These are phyloP conservation scores for Hipparchia semele DNA, from an alignment of 2,888 invertebrate genomes.

Conservation along the genomic window DNA sequence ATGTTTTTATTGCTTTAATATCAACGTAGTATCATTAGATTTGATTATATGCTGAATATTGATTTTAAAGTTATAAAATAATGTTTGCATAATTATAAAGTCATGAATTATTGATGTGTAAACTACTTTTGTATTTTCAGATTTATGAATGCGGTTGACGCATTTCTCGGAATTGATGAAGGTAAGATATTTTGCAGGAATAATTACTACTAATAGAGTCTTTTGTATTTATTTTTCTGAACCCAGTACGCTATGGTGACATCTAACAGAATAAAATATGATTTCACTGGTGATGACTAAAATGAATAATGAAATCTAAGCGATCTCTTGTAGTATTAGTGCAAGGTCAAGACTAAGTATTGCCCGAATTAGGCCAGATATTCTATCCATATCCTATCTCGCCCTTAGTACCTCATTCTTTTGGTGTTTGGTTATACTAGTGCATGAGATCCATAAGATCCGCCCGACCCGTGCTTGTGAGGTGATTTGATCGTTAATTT, in stretches of 20 bases:
- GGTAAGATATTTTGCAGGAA: constrained; percentile 46
- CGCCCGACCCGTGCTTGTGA: not conserved
- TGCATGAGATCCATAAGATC: not conserved
- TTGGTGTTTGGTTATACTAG: no score
- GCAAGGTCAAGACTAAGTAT: no score
- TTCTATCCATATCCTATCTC: no score
- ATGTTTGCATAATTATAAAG: not conserved
- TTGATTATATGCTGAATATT: constrained; percentile 21
- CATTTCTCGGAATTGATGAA: constrained; percentile 63
- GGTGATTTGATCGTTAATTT: not conserved
- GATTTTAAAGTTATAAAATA: constrained; percentile 18
- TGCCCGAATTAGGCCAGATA: no score
- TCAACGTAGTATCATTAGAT: constrained; percentile 23
- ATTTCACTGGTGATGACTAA: no score
- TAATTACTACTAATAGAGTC: not conserved
- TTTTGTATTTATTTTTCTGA: constrained; percentile 1
- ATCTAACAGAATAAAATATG: no score
- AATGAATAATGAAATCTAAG: no score
- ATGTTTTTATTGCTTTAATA: constrained; percentile 31
- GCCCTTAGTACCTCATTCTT: no score
- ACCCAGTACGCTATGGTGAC: not conserved
- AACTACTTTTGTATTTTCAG: constrained; percentile 65
- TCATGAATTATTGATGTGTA: constrained; percentile 28
- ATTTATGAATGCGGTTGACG: constrained; percentile 71
- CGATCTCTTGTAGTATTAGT: no score